These are phyloP conservation scores for Crypturellus tataupa DNA, from an alignment of 2,797 vertebrate genomes.

Conservation along the genomic window DNA sequence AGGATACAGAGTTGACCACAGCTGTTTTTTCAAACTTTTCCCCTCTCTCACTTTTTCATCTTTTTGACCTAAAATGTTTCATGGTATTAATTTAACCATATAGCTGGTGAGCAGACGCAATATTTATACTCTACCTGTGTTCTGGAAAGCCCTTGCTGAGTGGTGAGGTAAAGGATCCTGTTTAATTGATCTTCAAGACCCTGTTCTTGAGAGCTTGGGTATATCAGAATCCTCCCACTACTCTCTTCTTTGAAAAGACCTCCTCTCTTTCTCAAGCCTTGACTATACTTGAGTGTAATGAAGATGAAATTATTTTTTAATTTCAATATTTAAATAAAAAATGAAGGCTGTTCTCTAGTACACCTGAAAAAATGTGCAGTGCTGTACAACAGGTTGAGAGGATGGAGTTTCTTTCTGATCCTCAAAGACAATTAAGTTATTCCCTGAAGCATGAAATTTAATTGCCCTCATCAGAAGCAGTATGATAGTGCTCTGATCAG, in stretches of 20 bases:
- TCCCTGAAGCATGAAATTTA: constrained; percentile 51
- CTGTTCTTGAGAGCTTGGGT: constrained; percentile 53
- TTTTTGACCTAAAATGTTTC: constrained; percentile 60
- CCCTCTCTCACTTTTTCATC: constrained; percentile 62
- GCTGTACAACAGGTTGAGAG: not conserved
- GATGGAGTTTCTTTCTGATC: constrained; percentile 32
- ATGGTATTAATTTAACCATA: constrained; percentile 37
- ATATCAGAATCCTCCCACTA: constrained; percentile 47
- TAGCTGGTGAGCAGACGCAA: not conserved
- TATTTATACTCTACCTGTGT: constrained; percentile 27
- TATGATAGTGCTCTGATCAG: not conserved
- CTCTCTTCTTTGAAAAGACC: constrained; percentile 20
- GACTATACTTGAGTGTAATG: constrained; percentile 13
- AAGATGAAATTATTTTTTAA: constrained; percentile 19
- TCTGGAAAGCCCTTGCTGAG: constrained; percentile 68
- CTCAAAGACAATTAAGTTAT: constrained; percentile 63
- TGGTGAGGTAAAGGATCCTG: constrained; percentile 59
- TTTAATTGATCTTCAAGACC: constrained; percentile 71
- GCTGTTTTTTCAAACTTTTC: constrained; percentile 37
- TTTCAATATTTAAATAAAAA: constrained; percentile 40
- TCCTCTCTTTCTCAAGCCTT: constrained; percentile 38
- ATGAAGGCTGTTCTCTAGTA: not conserved
- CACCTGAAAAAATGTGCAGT: not conserved
- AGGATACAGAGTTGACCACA: not conserved
- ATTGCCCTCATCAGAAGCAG: constrained; percentile 59